Evolutionary conservation across 2,888 invertebrate species (phyloP).

Genomic region (Cryptocheilus praepositus): DNA sequence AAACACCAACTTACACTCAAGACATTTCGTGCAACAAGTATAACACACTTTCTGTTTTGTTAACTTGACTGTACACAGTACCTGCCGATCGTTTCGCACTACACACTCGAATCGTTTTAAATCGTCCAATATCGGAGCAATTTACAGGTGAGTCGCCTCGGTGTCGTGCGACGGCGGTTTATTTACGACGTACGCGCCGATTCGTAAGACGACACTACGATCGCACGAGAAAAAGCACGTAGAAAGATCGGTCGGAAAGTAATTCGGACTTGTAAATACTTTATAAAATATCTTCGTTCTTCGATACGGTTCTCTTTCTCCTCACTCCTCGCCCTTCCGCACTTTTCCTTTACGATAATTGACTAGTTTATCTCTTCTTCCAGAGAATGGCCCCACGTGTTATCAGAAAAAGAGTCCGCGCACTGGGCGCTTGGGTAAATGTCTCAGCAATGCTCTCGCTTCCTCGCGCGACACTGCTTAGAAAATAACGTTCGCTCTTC

Average conservation of each 20-base stretch:
- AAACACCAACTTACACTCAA: constrained; percentile 62
- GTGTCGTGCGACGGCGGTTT: constrained; percentile 19
- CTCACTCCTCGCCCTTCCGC: background rate
- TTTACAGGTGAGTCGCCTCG: constrained; percentile 40
- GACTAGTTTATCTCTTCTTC: constrained; percentile 40
- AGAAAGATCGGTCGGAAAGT: constrained; percentile 19
- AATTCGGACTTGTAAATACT: constrained; percentile 46
- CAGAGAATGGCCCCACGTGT: constrained; percentile 46
- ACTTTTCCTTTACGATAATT: constrained; percentile 40
- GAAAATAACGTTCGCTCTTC: constrained; percentile 12
- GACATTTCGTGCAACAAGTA: constrained; percentile 66
- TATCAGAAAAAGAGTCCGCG: no score
- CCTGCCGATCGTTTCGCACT: constrained; percentile 56
- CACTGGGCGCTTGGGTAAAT: background rate
- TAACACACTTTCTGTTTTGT: constrained; percentile 48
- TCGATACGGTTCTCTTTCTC: background rate
- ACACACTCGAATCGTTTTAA: constrained; percentile 39
- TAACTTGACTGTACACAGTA: constrained; percentile 54
- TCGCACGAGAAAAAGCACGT: background rate
- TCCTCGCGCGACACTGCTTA: background rate
- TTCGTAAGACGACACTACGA: background rate
- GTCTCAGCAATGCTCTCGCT: background rate
- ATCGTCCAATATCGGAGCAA: constrained; percentile 17
- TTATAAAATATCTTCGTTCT: constrained; percentile 46
- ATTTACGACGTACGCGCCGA: constrained; percentile 6